Evolutionary conservation across 2,888 invertebrate genomes (phyloP).

Genomic region (Drosophila hawaiiensis): DNA sequence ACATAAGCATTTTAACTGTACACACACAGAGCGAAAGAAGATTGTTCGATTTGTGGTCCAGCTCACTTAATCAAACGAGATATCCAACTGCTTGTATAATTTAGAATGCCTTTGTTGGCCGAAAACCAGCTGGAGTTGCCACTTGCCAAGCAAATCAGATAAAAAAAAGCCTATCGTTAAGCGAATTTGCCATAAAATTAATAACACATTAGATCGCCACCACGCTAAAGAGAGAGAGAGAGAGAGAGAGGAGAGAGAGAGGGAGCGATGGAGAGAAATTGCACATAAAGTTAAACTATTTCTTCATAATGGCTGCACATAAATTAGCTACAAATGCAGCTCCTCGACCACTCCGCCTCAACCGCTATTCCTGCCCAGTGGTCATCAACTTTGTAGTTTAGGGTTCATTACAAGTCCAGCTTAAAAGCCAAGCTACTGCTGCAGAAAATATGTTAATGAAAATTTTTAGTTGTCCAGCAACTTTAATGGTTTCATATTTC

Average conservation of each 20-base stretch:
- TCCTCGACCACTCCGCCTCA: neutral
- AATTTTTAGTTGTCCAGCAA: slow-evolving; percentile 59
- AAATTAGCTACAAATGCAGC: slow-evolving; percentile 39
- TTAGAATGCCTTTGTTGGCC: slow-evolving; percentile 75
- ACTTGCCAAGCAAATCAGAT: slow-evolving; percentile 11
- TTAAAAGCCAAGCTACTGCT: slow-evolving; percentile 6
- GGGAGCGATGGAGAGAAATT: slow-evolving; percentile 47
- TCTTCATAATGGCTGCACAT: slow-evolving; percentile 66
- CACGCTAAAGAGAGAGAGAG: neutral
- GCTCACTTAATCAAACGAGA: slow-evolving; percentile 82
- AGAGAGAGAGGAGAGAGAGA: neutral
- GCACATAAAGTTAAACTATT: slow-evolving; percentile 74
- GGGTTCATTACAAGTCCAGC: slow-evolving; percentile 58
- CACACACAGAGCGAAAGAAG: slow-evolving; percentile 6
- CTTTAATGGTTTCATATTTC: slow-evolving; percentile 80
- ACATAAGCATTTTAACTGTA: slow-evolving; percentile 71
- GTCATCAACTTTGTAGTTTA: slow-evolving; percentile 76
- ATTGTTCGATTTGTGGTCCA: slow-evolving; percentile 38
- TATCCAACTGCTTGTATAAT: slow-evolving; percentile 82
- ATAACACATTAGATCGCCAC: slow-evolving; percentile 77
- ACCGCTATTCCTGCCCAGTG: neutral
- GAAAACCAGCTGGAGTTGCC: slow-evolving; percentile 40
- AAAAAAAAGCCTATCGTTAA: slow-evolving; percentile 50
- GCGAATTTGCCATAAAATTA: slow-evolving; percentile 75
- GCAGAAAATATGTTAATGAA: slow-evolving; percentile 73